Percentiles rank a stretch among this genome's conserved stretches.
phyloP scores from a whole-genome alignment of 2,113 vertebrate species.

The Pelecanoides urinatrix region DNA sequence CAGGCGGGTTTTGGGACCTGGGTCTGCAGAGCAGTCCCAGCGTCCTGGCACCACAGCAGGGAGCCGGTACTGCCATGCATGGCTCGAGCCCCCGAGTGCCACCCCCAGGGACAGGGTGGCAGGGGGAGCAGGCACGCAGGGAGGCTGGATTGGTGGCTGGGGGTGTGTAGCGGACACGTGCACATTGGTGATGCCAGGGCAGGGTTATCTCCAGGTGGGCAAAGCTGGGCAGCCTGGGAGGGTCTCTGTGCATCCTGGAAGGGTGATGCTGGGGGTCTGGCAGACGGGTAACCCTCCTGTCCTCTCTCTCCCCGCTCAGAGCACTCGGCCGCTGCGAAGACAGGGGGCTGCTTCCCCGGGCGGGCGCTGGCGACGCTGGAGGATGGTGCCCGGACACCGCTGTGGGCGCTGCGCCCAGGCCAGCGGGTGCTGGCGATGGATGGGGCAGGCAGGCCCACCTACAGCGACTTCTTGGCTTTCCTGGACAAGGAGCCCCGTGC shows the following conservation, averaged over 20 bases:
- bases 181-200: neutral
- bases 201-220: neutral
- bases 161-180: accelerated
- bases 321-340: slow-evolving; percentile 96
- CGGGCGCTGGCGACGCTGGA: slow-evolving; percentile 80
- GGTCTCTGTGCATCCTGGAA: neutral
- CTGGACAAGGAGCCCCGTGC: slow-evolving; percentile 80
- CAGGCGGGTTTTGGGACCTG: neutral
- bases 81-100: accelerated
- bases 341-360: slow-evolving; percentile 93
- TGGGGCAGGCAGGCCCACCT: slow-evolving; percentile 74
- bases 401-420: slow-evolving; percentile 85
- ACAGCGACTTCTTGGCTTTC: slow-evolving; percentile 92
- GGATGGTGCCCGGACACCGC: slow-evolving; percentile 73
- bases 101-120: neutral
- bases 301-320: slow-evolving; percentile 76
- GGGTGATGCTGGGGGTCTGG: neutral
- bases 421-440: slow-evolving; percentile 90
- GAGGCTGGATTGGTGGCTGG: neutral
- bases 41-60: accelerated
- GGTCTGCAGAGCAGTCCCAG: neutral
- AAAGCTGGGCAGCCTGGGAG: neutral
- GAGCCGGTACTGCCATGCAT: neutral
- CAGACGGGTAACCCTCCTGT: slow-evolving; percentile 12
- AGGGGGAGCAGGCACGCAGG: accelerated